Percentiles rank a stretch among this genome's conserved stretches.
Evolutionary conservation across 2,888 invertebrate species (phyloP).

Genomic region (Cotesia congregata): DNA sequence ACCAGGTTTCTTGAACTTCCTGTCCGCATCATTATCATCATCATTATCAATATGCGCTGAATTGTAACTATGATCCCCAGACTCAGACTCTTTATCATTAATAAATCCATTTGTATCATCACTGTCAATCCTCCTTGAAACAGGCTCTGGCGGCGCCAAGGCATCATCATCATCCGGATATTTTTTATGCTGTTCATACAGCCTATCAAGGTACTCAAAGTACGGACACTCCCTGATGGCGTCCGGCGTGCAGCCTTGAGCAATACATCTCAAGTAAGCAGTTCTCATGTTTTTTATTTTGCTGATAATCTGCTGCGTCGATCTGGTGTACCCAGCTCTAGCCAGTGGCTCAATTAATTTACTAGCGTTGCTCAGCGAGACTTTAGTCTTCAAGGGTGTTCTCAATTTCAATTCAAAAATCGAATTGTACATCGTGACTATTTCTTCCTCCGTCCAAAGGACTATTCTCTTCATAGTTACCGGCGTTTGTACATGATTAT

Average conservation of each 20-base stretch:
- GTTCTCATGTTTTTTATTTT: slow-evolving; percentile 52
- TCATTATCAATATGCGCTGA: slow-evolving; percentile 48
- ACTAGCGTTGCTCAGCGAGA: slow-evolving; percentile 46
- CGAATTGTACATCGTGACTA: slow-evolving; percentile 42
- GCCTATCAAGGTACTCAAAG: slow-evolving; percentile 52
- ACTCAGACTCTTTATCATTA: background rate
- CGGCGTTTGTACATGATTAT: background rate
- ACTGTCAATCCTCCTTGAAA: background rate
- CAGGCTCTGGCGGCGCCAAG: slow-evolving; percentile 21
- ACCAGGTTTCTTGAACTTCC: background rate
- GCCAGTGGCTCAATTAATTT: slow-evolving; percentile 48
- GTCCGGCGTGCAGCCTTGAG: slow-evolving; percentile 41
- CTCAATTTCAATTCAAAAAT: slow-evolving; percentile 49
- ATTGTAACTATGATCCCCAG: slow-evolving; percentile 27
- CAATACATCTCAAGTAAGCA: slow-evolving; percentile 51
- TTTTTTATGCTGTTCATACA: slow-evolving; percentile 45
- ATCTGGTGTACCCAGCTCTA: slow-evolving; percentile 47
- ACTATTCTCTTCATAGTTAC: background rate
- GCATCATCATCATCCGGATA: background rate
- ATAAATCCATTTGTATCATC: background rate
- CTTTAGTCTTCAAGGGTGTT: slow-evolving; percentile 47
- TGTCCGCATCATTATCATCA: slow-evolving; percentile 29
- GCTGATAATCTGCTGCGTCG: slow-evolving; percentile 52
- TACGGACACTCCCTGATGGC: slow-evolving; percentile 51
- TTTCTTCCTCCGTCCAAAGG: background rate